Evolutionary conservation across 2,888 invertebrate species (phyloP).

Genomic region (Scrobipalpa atriplicella): DNA sequence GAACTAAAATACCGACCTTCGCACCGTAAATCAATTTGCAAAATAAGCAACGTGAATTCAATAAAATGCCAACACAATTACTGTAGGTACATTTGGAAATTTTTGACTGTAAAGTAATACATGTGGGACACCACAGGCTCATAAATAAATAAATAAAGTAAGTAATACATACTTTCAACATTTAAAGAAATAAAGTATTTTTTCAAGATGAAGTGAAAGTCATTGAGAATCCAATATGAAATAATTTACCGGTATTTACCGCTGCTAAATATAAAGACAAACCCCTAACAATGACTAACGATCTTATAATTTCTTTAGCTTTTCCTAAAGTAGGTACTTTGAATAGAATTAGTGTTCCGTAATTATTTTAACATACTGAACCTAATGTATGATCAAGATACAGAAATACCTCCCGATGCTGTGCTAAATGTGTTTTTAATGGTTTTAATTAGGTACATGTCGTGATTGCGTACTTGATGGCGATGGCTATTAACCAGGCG

Average conservation of each 20-base stretch:
- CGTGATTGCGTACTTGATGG: slow-evolving; percentile 55
- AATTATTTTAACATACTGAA: slow-evolving; percentile 23
- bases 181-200: no score
- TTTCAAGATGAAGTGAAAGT: no score
- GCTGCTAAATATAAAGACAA: slow-evolving; percentile 4
- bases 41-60: no score
- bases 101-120: no score
- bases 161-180: no score
- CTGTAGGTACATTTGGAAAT: not conserved
- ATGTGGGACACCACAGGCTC: no score
- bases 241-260: not conserved
- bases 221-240: no score
- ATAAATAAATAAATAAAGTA: no score
- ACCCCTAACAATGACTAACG: slow-evolving; percentile 12
- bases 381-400: slow-evolving; percentile 23
- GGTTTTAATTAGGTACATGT: slow-evolving; percentile 70
- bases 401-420: slow-evolving; percentile 36
- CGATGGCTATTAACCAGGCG: slow-evolving; percentile 32
- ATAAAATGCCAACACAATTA: not conserved
- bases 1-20: not conserved
- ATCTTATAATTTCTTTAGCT: slow-evolving; percentile 19
- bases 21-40: not conserved
- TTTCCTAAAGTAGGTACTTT: slow-evolving; percentile 19
- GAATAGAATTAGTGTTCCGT: slow-evolving; percentile 22
- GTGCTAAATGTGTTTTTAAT: slow-evolving; percentile 78